These are phyloP conservation scores for Aramus guarauna DNA, from an alignment of 2,113 vertebrate genomes.

Conservation along the genomic window DNA sequence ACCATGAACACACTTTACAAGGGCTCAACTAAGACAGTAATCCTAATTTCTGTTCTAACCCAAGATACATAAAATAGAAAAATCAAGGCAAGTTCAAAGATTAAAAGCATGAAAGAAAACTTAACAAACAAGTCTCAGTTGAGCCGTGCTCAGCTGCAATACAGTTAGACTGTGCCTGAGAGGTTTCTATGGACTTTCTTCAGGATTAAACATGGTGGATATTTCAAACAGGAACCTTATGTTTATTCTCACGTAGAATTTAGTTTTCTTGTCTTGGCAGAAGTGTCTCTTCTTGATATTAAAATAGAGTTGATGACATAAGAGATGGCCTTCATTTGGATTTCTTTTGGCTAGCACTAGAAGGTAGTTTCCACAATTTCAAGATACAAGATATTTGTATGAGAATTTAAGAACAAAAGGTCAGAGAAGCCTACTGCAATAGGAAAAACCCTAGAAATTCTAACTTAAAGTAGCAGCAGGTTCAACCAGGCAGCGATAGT, in stretches of 20 bases:
- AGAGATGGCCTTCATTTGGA: background rate
- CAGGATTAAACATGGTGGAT: background rate
- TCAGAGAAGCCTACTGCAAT: background rate
- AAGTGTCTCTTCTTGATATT: background rate
- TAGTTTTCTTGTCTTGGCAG: background rate
- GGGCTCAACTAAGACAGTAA: background rate
- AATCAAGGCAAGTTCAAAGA: background rate
- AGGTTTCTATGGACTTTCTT: background rate
- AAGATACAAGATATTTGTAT: background rate
- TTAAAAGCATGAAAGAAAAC: background rate
- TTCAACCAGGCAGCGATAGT: background rate
- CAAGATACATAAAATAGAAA: background rate
- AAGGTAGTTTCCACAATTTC: background rate
- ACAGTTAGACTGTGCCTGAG: background rate
- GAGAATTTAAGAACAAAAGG: conserved; percentile 27
- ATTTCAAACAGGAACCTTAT: background rate
- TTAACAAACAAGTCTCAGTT: background rate
- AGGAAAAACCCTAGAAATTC: conserved; percentile 19
- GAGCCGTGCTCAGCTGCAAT: background rate
- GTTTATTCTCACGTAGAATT: background rate
- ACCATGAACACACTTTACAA: background rate
- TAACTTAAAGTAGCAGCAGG: background rate
- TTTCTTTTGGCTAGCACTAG: background rate
- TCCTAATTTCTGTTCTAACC: background rate
- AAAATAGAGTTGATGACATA: conserved; percentile 13